Percentiles rank a stretch among this genome's conserved stretches.
Evolutionary conservation across 2,888 invertebrate species (phyloP).

Genomic region (Drosophila pseudotalamancana): DNA sequence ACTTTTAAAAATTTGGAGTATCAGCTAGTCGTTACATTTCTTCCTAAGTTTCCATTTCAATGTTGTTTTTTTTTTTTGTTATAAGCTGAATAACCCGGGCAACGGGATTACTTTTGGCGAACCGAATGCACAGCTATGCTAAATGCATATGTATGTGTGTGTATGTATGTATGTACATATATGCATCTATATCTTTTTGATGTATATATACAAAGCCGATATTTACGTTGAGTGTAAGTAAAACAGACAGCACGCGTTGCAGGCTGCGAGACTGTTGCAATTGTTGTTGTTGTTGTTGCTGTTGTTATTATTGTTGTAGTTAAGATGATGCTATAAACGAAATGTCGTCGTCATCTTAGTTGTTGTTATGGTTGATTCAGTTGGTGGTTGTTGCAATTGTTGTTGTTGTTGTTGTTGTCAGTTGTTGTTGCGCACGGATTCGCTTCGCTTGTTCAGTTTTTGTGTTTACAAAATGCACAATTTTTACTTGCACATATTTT

Average conservation of each 20-base stretch:
- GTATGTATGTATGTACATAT: slow-evolving; percentile 17
- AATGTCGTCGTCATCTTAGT: slow-evolving; percentile 66
- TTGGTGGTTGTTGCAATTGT: not conserved
- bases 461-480: slow-evolving; percentile 40
- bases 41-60: not conserved
- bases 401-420: not conserved
- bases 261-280: slow-evolving; percentile 14
- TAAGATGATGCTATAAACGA: slow-evolving; percentile 71
- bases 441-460: slow-evolving; percentile 54
- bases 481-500: slow-evolving; percentile 27
- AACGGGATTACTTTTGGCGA: slow-evolving; percentile 54
- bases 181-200: not conserved
- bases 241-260: slow-evolving; percentile 61
- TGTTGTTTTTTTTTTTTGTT: slow-evolving; percentile 13
- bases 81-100: slow-evolving; percentile 50
- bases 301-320: slow-evolving; percentile 4
- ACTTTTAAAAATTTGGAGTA: too few species aligned
- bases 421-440: slow-evolving; percentile 34
- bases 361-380: slow-evolving; percentile 28
- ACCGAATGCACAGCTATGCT: slow-evolving; percentile 33
- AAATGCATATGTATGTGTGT: slow-evolving; percentile 7
- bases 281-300: slow-evolving; percentile 21
- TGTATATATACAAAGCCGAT: slow-evolving; percentile 24
- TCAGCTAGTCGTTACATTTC: not conserved
- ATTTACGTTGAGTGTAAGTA: slow-evolving; percentile 38